phyloP scores from a whole-genome alignment of 2,888 invertebrate genomes.

The Noctua comes region DNA sequence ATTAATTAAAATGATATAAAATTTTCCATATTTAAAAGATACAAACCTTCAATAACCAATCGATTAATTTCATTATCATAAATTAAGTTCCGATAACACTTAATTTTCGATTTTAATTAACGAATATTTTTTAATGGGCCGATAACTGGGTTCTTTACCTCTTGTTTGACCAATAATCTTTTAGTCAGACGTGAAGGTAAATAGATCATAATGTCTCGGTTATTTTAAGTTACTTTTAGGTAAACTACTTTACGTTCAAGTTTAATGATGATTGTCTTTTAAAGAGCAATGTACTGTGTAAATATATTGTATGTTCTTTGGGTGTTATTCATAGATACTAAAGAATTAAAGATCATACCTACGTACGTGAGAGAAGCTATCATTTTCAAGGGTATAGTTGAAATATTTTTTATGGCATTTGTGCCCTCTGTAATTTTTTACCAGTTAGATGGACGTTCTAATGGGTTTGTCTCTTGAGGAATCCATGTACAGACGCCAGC shows the following conservation, averaged over 20 bases:
- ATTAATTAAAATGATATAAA: slow-evolving; percentile 41
- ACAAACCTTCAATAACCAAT: slow-evolving; percentile 22
- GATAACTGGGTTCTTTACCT: slow-evolving; percentile 50
- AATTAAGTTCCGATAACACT: slow-evolving; percentile 49
- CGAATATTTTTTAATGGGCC: slow-evolving; percentile 34
- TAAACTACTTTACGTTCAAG: neutral
- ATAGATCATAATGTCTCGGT: slow-evolving; percentile 35
- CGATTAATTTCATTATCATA: slow-evolving; percentile 62
- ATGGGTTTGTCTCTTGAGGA: too few relatives aligned
- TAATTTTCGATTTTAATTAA: slow-evolving; percentile 59
- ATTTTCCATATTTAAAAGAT: slow-evolving; percentile 3
- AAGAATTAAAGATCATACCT: too few relatives aligned
- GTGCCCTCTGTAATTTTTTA: too few relatives aligned
- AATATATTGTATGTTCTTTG: neutral
- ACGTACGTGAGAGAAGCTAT: too few relatives aligned
- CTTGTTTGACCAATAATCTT: slow-evolving; percentile 49
- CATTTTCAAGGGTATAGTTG: too few relatives aligned
- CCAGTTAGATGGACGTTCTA: too few relatives aligned
- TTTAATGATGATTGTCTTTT: slow-evolving; percentile 8
- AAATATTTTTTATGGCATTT: too few relatives aligned
- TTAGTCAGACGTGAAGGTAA: slow-evolving; percentile 36
- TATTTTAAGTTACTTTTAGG: slow-evolving; percentile 29
- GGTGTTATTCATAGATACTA: neutral
- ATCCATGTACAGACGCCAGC: too few relatives aligned
- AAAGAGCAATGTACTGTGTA: slow-evolving; percentile 12